Evolutionary conservation across 2,797 vertebrate genomes (phyloP).

Genomic region (Tarsius wallacei): DNA sequence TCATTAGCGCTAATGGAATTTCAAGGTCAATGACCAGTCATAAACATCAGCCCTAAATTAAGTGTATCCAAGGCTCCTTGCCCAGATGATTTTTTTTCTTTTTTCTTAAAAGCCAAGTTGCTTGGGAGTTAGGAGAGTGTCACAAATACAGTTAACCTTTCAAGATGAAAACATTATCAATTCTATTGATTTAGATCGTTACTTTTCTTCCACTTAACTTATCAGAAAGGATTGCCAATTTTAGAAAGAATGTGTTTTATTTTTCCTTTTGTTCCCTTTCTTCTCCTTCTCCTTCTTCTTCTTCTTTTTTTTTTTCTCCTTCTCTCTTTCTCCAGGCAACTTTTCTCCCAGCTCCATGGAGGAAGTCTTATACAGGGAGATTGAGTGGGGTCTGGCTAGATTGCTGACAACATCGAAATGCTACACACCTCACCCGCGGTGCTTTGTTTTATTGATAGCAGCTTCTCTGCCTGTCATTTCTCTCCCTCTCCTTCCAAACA

Average conservation of each 20-base stretch:
- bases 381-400: constrained; percentile 59
- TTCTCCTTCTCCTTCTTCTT: constrained; percentile 39
- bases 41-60: constrained; percentile 91
- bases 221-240: constrained; percentile 73
- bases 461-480: constrained; percentile 40
- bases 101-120: constrained; percentile 84
- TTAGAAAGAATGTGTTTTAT: constrained; percentile 74
- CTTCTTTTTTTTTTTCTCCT: constrained; percentile 33
- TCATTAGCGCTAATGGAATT: constrained; percentile 91
- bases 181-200: constrained; percentile 86
- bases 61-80: constrained; percentile 88
- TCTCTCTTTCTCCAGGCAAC: constrained; percentile 50
- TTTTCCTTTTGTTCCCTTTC: no score
- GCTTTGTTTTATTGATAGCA: constrained; percentile 68
- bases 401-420: constrained; percentile 15
- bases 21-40: constrained; percentile 90
- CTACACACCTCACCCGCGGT: not conserved
- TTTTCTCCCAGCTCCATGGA: not conserved
- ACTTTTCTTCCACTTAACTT: constrained; percentile 84
- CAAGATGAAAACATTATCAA: constrained; percentile 86
- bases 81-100: constrained; percentile 80
- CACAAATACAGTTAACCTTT: constrained; percentile 89
- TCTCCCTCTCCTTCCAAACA: constrained; percentile 71
- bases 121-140: constrained; percentile 84
- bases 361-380: constrained; percentile 70